Base-by-base conservation (phyloP, 2,113 vertebrate species). In the Peromyscus leucopus region DNA sequence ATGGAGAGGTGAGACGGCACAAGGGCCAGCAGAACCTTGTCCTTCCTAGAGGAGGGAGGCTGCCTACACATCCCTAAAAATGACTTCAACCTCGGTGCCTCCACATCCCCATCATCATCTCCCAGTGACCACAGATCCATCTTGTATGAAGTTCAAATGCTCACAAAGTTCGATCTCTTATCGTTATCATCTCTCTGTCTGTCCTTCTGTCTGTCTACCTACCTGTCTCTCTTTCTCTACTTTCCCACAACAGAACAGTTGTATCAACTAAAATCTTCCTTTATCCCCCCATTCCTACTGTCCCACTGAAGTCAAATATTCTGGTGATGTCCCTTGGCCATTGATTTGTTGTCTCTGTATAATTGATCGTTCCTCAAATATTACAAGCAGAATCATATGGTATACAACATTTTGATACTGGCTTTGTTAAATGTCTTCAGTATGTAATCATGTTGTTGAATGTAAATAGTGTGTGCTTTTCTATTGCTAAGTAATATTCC, bases 341-440 rank as follows among this genome's bases (percentile, higher is more conserved):
- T 61, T 48, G 11, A 80, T 80, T 65, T 88, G 36, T 80, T 85
- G 33, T 33, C 42, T 79, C 42, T 84, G 3, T 42, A 17, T 55
- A 46, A n/a, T 21, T 93, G 67, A 69, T 89, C 12, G 90, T 90
- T 75, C n/a, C 39, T 55, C 28, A 90, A 80, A 55, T 93, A 48
- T 59, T 12, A 59, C 65, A 71, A 31, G 75, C 9, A 92, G 84
- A 85, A 51, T 92, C 55, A n/a, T 57, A 24, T 82, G 55, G 36
- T 2, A 36, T 31, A 33, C 3, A 67, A 28, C 65, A 74, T 55
- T 16, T 69, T 39, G 22, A 74, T 84, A 84, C 33, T 84, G 42
- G 63, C 8, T 57, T 93, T 63, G 71, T 86, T 82, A 31, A 48
- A 46, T 48, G 22, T 74, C 7, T 89, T 59, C 72, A 95, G n/a